Conservation (phyloP, 2,113 vertebrate genomes). For the Picathartes gymnocephalus region DNA sequence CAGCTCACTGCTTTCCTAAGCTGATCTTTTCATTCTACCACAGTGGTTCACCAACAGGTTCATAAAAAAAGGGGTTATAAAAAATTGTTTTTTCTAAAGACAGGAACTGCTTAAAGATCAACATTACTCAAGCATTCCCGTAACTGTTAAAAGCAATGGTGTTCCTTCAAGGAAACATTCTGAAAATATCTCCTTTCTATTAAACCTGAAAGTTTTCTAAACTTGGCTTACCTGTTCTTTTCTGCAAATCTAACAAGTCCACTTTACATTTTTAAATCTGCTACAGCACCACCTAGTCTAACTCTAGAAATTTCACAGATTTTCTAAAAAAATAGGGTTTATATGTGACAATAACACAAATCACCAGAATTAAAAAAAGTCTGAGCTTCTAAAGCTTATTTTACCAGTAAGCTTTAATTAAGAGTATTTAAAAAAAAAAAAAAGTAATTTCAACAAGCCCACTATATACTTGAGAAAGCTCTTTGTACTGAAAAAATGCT, state of each 20-base stretch:
- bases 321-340: neutral
- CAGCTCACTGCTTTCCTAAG: neutral
- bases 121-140: neutral
- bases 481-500: neutral
- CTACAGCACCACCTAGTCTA: neutral
- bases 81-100: rapidly evolving
- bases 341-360: neutral
- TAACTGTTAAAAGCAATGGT: neutral
- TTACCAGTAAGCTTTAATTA: neutral
- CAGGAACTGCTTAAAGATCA: neutral
- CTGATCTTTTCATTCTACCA: neutral
- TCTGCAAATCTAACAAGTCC: neutral
- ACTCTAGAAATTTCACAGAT: neutral
- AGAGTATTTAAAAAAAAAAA: neutral
- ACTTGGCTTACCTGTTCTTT: neutral
- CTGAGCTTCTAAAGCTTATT: neutral
- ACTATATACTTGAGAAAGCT: rapidly evolving
- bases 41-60: rapidly evolving
- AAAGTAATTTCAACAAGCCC: neutral
- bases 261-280: neutral
- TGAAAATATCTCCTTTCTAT: neutral
- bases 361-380: neutral
- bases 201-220: neutral
- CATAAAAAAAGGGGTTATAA: rapidly evolving
- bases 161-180: neutral